These are phyloP conservation scores for Daubentonia madagascariensis DNA, from an alignment of 2,113 vertebrate genomes.

Conservation along the genomic window DNA sequence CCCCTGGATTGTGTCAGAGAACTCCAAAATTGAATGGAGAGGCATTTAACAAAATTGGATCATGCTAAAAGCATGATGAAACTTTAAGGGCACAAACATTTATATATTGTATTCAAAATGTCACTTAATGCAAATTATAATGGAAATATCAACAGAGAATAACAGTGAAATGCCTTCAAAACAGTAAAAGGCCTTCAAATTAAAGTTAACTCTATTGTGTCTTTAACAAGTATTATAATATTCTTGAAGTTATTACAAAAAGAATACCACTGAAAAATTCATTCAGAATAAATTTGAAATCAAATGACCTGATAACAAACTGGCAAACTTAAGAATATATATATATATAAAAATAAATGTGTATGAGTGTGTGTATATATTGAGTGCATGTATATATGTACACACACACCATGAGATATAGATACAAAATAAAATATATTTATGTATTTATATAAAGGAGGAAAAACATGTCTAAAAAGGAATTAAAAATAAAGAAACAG, in stretches of 20 bases:
- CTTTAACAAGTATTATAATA: not conserved
- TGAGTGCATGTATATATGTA: rapidly evolving
- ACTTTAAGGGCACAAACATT: constrained; percentile 78
- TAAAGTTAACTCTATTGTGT: constrained; percentile 36
- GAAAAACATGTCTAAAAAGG: not conserved
- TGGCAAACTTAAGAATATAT: not conserved
- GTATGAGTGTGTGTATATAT: too few relatives aligned
- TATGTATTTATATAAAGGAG: not conserved
- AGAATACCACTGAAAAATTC: not conserved
- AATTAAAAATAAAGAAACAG: not conserved
- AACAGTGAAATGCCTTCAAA: constrained; percentile 58
- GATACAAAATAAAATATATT: not conserved
- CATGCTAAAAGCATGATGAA: constrained; percentile 78
- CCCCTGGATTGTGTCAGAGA: constrained; percentile 28
- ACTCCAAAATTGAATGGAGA: constrained; percentile 68
- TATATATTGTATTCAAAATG: constrained; percentile 81
- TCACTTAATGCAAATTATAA: constrained; percentile 82
- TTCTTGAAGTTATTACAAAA: not conserved
- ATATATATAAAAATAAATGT: too few relatives aligned
- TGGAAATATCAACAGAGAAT: constrained; percentile 73
- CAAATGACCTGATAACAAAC: not conserved
- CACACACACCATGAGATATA: not conserved
- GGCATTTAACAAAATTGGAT: constrained; percentile 79
- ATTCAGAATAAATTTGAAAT: not conserved
- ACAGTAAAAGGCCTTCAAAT: constrained; percentile 65